Percentiles rank a stretch among this genome's conserved stretches.
Evolutionary conservation across 2,797 vertebrate species (phyloP).

Genomic region (Mastacembelus armatus): DNA sequence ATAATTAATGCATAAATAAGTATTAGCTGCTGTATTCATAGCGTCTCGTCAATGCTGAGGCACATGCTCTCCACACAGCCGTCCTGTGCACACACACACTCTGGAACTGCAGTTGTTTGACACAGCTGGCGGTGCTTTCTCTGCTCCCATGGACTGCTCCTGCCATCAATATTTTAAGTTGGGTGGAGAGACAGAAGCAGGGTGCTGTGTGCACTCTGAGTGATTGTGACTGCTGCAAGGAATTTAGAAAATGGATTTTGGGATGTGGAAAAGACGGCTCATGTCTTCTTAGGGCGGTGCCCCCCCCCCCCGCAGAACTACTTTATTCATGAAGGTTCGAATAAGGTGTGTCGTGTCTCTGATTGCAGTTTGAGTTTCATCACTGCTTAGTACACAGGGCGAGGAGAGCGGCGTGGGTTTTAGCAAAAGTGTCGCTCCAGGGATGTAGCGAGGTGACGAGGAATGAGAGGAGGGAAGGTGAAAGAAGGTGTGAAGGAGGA

Average conservation of each 20-base stretch:
- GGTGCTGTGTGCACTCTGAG: constrained; percentile 27
- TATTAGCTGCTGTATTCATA: no score
- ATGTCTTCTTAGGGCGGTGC: background rate
- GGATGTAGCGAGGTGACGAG: background rate
- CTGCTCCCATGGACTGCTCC: constrained; percentile 32
- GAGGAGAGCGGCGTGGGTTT: background rate
- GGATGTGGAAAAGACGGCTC: background rate
- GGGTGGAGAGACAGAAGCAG: constrained; percentile 18
- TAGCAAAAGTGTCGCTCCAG: background rate
- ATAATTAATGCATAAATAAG: no score
- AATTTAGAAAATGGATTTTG: constrained; percentile 49
- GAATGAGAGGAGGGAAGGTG: background rate
- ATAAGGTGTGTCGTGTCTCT: constrained; percentile 17
- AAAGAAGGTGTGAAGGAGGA: no score
- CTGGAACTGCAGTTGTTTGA: constrained; percentile 4
- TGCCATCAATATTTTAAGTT: constrained; percentile 63
- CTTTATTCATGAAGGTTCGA: constrained; percentile 55
- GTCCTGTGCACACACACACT: background rate
- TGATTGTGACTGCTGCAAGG: constrained; percentile 38
- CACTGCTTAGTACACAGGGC: background rate
- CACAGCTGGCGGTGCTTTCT: background rate
- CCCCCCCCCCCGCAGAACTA: constrained; percentile 10
- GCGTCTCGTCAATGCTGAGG: background rate
- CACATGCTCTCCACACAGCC: background rate
- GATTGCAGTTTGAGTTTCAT: constrained; percentile 28